These are phyloP conservation scores for Ametastegia equiseti DNA, from an alignment of 2,888 invertebrate genomes.

Conservation along the genomic window DNA sequence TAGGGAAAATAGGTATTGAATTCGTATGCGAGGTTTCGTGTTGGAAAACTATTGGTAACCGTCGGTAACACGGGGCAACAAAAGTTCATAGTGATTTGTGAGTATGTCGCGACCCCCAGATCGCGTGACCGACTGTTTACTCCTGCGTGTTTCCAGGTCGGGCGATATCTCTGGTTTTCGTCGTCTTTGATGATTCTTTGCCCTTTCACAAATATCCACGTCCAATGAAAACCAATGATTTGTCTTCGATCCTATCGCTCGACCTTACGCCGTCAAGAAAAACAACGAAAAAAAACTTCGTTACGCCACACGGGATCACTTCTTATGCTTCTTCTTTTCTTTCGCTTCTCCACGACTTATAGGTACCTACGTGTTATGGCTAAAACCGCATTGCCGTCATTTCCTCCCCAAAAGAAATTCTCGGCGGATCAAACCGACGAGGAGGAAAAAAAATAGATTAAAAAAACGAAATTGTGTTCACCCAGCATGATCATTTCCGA, in stretches of 20 bases:
- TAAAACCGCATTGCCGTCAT: no score
- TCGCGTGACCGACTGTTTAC: slow-evolving; percentile 38
- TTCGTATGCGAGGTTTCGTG: slow-evolving; percentile 3
- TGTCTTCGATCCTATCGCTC: background rate
- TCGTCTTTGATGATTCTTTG: slow-evolving; percentile 19
- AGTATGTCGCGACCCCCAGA: background rate
- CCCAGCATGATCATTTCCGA: no score
- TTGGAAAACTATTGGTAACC: slow-evolving; percentile 36
- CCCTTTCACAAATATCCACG: slow-evolving; percentile 2
- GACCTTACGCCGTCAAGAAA: background rate
- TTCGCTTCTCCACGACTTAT: no score
- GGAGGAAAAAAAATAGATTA: no score
- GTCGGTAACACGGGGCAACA: slow-evolving; percentile 36
- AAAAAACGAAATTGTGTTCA: no score
- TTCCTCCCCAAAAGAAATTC: no score
- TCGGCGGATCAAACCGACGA: no score
- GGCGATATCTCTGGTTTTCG: slow-evolving; percentile 25
- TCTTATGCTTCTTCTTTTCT: no score
- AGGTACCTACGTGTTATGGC: no score
- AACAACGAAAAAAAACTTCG: background rate
- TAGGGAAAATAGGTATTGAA: background rate
- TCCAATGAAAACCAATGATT: background rate
- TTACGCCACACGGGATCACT: background rate
- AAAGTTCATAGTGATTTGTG: slow-evolving; percentile 35
- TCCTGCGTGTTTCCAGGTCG: slow-evolving; percentile 15